Evolutionary conservation across 2,797 vertebrate genomes (phyloP), one percentile per base, ranked within the genome.

Genomic region (Menidia menidia): DNA sequence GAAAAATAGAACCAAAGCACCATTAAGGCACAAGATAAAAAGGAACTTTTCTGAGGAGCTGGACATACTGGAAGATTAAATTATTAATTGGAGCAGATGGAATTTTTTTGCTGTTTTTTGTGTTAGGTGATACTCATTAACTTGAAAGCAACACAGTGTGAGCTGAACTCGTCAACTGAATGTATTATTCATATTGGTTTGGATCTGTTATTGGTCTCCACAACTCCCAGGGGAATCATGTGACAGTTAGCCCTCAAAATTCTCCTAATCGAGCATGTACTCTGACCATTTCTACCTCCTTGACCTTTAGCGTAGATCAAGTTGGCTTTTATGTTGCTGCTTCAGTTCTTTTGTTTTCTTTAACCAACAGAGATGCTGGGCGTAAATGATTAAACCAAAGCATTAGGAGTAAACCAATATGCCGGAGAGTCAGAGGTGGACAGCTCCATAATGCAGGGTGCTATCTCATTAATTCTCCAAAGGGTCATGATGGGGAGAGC

Each of bases 311-410:
- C 45, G 4, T 16, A 33, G 41, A 54, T 25, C 44, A 56, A 13
- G 42, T 65, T 30, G 42, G n/a, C n/a, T 53, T 31, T 66, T 66
- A 56, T 66, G 45, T 32, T 14, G 15, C 47, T 31, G 35, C 10
- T 39, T 39, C 4, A 39, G 7, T 39, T 47, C 7, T 19, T 30
- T 48, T 39, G 56, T 47, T 19, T 30, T 48, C 39, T 66, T 47
- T 47, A 35, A 54, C 7, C 35, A 30, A 66, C 53, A 50, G 33
- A 56, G 18, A 53, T 48, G 53, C 33, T 44, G 30, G 64, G 14
- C 57, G 44, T 14, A 66, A 52, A 66, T 57, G 14, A 57, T 57
- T 53, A 43, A 39, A 66, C 57, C 48, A 66, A 33, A 57, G 54
- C 19, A 41, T 18, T 8, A 32, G 50, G 54, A 48, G 54, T 31